Conservation (phyloP, 2,797 vertebrate genomes). For the Liasis olivaceus region DNA sequence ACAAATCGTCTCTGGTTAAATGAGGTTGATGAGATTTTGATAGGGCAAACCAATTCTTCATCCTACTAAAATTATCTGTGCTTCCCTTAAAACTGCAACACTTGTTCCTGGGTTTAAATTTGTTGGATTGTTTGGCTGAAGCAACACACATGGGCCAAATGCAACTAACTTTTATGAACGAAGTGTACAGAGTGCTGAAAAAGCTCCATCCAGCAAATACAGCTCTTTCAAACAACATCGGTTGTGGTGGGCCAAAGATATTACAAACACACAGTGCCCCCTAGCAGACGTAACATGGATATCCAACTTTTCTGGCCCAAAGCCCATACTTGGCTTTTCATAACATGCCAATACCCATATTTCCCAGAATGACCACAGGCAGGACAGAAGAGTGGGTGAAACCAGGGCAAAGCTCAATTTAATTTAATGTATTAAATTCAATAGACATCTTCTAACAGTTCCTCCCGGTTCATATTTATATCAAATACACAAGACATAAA, state of each 20-base stretch:
- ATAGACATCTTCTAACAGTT: neutral
- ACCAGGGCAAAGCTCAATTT: neutral
- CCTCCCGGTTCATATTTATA: neutral
- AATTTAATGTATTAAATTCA: neutral
- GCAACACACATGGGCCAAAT: neutral
- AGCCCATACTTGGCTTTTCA: neutral
- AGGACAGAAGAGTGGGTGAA: neutral
- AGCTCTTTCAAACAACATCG: neutral
- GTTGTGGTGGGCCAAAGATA: neutral
- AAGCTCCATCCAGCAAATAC: neutral
- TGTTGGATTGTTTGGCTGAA: neutral
- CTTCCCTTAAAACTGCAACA: neutral
- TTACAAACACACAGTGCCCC: neutral
- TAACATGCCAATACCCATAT: neutral
- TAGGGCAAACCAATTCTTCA: neutral
- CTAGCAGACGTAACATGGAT: neutral
- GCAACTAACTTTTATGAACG: neutral
- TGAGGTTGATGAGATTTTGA: neutral
- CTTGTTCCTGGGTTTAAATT: neutral
- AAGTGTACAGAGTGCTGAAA: neutral
- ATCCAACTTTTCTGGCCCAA: neutral
- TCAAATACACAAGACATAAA: neutral
- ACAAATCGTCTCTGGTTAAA: neutral
- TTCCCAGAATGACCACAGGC: neutral
- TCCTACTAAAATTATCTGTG: neutral